Percentiles rank a stretch among this genome's conserved stretches.
These are phyloP conservation scores for Diadophis punctatus DNA, from an alignment of 2,113 vertebrate genomes.

Conservation along the genomic window DNA sequence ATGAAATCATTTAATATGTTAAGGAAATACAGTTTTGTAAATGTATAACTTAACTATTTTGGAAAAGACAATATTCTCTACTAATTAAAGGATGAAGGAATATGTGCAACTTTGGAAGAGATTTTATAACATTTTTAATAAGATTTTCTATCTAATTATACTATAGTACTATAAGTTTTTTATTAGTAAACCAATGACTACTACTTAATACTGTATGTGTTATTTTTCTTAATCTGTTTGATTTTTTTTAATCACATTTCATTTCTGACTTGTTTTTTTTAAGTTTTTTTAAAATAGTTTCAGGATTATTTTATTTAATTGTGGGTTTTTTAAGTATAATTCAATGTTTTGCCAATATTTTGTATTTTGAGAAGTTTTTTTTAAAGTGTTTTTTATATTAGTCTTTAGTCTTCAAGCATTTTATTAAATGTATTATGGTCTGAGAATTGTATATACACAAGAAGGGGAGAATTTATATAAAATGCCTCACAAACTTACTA, in stretches of 20 bases:
- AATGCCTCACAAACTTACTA: neutral
- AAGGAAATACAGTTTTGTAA: neutral
- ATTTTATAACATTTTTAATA: neutral
- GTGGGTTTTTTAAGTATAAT: neutral
- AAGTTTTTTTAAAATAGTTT: neutral
- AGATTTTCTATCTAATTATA: neutral
- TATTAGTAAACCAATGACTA: neutral
- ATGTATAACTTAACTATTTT: neutral
- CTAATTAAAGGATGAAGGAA: neutral
- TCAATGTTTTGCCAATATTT: neutral
- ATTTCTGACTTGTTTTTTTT: neutral
- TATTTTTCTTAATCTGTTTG: neutral
- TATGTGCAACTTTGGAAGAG: neutral
- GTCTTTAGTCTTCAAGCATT: constrained; percentile 27
- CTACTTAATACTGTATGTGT: neutral
- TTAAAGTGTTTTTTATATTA: neutral
- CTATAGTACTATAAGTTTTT: neutral
- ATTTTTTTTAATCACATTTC: neutral
- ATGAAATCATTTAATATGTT: neutral
- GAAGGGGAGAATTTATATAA: neutral
- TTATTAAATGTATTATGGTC: neutral
- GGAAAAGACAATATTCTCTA: neutral
- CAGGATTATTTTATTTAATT: neutral
- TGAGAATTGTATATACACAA: constrained; percentile 3
- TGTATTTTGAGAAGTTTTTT: neutral